Conservation (phyloP, 2,113 vertebrate species). For the Misgurnus mizolepis region DNA sequence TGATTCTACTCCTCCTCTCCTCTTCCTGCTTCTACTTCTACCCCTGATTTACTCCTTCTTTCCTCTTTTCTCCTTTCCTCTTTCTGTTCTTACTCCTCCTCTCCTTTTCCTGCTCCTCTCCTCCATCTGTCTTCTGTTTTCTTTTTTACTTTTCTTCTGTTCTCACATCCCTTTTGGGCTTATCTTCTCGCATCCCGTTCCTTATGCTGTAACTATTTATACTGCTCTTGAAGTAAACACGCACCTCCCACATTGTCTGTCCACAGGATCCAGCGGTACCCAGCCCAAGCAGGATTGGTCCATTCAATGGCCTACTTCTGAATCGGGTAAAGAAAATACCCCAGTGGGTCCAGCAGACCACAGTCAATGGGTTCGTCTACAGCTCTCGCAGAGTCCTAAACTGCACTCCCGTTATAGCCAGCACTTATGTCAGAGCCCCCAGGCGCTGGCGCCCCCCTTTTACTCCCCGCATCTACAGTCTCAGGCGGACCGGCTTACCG, state of each 20-base stretch:
- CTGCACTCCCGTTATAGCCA: constrained; percentile 83
- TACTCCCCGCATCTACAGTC: constrained; percentile 62
- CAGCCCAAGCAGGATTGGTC: constrained; percentile 94
- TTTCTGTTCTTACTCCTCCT: background rate
- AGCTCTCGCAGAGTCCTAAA: constrained; percentile 88
- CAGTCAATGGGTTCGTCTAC: constrained; percentile 85
- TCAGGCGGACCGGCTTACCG: constrained; percentile 84
- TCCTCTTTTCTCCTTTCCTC: background rate
- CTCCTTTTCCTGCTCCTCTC: background rate
- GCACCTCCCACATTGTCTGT: constrained; percentile 17
- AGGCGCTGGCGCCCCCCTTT: constrained; percentile 66
- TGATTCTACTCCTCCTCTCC: background rate
- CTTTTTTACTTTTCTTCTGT: background rate
- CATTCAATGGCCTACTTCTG: constrained; percentile 92
- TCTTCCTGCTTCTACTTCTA: background rate
- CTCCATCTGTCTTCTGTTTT: background rate
- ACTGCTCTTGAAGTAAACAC: constrained; percentile 23
- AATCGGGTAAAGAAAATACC: constrained; percentile 90
- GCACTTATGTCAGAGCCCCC: constrained; percentile 81
- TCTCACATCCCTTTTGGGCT: background rate
- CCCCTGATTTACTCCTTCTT: background rate
- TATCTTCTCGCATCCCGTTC: background rate
- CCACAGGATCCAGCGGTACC: constrained; percentile 73
- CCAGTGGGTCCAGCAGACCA: constrained; percentile 79
- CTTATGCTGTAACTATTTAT: background rate